These are phyloP conservation scores for Pachycephala philippinensis DNA, from an alignment of 2,113 vertebrate genomes.

Conservation along the genomic window DNA sequence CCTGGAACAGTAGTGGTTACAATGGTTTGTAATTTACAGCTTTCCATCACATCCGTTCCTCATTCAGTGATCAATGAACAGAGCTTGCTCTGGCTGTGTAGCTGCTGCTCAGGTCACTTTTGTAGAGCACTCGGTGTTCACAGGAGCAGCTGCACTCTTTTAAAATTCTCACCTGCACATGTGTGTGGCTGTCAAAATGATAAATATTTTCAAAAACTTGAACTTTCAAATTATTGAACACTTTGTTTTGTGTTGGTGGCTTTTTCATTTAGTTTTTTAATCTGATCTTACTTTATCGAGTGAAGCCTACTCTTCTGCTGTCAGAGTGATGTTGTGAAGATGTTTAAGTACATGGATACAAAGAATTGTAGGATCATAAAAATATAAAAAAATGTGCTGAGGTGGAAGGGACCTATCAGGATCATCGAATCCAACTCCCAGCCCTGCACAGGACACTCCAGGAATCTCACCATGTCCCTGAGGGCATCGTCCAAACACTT, in stretches of 20 bases:
- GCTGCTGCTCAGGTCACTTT: neutral
- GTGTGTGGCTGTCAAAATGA: neutral
- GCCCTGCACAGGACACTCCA: no score
- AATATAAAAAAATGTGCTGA: neutral
- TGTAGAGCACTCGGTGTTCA: neutral
- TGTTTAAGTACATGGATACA: neutral
- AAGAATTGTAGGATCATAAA: neutral
- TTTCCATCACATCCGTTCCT: neutral
- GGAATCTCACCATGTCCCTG: no score
- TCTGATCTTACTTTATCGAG: neutral
- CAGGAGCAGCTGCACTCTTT: neutral
- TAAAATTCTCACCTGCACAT: neutral
- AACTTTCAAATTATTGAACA: neutral
- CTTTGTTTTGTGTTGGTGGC: neutral
- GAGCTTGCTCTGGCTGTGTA: neutral
- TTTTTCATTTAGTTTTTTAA: neutral
- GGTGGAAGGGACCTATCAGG: neutral
- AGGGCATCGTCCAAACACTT: no score
- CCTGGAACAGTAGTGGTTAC: neutral
- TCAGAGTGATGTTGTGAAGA: neutral
- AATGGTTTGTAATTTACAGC: neutral
- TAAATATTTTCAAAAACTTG: neutral
- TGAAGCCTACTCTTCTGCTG: neutral
- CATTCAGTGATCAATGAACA: neutral
- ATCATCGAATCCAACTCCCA: neutral